These are phyloP conservation scores for Echinops telfairi DNA, from an alignment of 2,113 vertebrate genomes.

Conservation along the genomic window DNA sequence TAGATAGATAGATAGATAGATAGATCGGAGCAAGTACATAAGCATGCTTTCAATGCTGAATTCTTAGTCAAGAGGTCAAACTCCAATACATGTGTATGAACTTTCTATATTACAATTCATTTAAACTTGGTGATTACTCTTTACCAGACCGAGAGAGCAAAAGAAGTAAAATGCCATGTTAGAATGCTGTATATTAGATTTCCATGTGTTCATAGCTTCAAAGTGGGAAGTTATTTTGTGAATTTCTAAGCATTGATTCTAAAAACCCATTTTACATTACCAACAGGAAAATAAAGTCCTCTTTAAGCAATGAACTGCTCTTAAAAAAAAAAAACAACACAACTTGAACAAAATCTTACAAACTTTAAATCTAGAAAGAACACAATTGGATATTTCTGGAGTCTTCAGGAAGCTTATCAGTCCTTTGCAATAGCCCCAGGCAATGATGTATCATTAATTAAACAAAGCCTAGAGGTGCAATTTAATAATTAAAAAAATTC, in stretches of 20 bases:
- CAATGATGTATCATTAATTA: neutral
- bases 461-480: neutral
- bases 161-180: neutral
- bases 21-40: neutral
- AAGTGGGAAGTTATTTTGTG: conserved; percentile 8
- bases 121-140: conserved; percentile 18
- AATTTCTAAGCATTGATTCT: conserved; percentile 38
- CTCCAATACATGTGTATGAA: neutral
- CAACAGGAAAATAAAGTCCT: conserved; percentile 53
- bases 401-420: neutral
- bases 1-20: conserved; percentile 5
- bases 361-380: neutral
- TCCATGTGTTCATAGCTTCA: conserved; percentile 18
- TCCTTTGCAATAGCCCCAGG: neutral
- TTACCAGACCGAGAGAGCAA: conserved; percentile 23
- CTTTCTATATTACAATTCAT: neutral
- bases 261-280: conserved; percentile 37
- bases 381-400: neutral
- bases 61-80: conserved; percentile 18
- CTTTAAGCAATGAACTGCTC: conserved; percentile 62
- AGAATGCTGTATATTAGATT: neutral
- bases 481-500: neutral
- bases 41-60: neutral
- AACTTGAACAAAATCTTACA: too few relatives aligned
- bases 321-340: too few relatives aligned